phyloP scores from a whole-genome alignment of 1,140 invertebrate genomes.

The Pachyrhynchus sulphureomaculatus region DNA sequence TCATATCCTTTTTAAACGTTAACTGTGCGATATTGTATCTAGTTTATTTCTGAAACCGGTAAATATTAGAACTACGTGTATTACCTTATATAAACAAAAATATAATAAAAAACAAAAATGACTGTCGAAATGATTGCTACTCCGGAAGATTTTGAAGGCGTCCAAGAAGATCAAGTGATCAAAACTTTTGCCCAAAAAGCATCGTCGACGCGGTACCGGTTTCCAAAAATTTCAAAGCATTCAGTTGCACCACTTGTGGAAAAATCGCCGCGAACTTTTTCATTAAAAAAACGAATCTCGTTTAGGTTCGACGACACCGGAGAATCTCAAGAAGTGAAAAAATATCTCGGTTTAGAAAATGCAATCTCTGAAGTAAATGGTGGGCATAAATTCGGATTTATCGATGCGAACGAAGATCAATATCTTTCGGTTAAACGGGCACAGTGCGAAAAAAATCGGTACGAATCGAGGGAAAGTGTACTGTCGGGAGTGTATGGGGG shows the following conservation, averaged over 20 bases:
- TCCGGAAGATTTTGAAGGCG: background rate
- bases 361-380: background rate
- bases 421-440: background rate
- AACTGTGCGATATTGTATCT: background rate
- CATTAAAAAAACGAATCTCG: slow-evolving; percentile 5
- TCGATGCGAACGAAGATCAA: slow-evolving; percentile 3
- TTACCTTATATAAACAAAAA: too few relatives aligned
- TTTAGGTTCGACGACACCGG: slow-evolving; percentile 7
- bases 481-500: slow-evolving; percentile 2
- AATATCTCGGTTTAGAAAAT: background rate
- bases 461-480: slow-evolving; percentile 3
- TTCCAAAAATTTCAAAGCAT: slow-evolving; percentile 17
- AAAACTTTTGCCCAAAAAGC: slow-evolving; percentile 1
- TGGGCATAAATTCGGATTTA: background rate
- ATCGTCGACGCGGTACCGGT: slow-evolving; percentile 1
- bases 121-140: background rate
- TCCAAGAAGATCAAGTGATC: background rate
- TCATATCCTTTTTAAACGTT: background rate
- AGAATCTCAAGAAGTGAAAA: background rate
- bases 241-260: slow-evolving; percentile 27
- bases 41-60: background rate
- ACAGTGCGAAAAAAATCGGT: background rate
- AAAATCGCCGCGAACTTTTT: background rate
- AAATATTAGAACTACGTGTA: background rate
- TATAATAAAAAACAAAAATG: background rate